These are phyloP conservation scores for Alethe diademata DNA, from an alignment of 2,113 vertebrate species.

Conservation along the genomic window DNA sequence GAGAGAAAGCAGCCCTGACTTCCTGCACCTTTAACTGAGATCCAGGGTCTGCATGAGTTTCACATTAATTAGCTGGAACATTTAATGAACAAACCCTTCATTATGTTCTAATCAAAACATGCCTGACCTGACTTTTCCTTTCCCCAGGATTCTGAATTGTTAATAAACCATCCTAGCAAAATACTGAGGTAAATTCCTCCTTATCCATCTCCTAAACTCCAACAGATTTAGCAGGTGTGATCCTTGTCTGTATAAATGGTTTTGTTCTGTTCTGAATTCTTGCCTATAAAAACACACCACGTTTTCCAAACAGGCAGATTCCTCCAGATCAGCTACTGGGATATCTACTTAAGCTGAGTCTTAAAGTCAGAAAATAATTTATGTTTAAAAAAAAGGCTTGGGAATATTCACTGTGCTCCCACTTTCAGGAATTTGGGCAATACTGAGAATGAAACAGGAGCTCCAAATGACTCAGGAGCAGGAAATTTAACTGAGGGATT, in stretches of 20 bases:
- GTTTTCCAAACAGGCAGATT: not conserved
- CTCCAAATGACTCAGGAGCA: not conserved
- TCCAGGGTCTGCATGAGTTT: not conserved
- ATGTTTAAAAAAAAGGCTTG: not conserved
- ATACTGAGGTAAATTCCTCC: not conserved
- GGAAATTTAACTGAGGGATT: not conserved
- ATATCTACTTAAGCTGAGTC: not conserved
- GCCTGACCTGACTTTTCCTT: not conserved
- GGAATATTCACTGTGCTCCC: not conserved
- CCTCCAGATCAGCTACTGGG: not conserved
- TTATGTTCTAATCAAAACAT: not conserved
- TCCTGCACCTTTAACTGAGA: not conserved
- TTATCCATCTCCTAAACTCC: not conserved
- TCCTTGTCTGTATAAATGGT: not conserved
- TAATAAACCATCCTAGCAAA: not conserved
- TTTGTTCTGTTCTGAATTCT: not conserved
- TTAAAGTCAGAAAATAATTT: not conserved
- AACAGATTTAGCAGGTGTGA: not conserved
- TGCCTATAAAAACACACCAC: not conserved
- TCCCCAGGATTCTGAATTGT: not conserved
- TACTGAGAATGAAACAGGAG: not conserved
- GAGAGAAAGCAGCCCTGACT: not conserved
- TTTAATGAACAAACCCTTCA: not conserved
- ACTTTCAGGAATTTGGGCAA: not conserved
- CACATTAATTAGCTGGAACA: not conserved